These are phyloP conservation scores for Copidosoma floridanum DNA, from an alignment of 1,140 invertebrate genomes.

Conservation along the genomic window DNA sequence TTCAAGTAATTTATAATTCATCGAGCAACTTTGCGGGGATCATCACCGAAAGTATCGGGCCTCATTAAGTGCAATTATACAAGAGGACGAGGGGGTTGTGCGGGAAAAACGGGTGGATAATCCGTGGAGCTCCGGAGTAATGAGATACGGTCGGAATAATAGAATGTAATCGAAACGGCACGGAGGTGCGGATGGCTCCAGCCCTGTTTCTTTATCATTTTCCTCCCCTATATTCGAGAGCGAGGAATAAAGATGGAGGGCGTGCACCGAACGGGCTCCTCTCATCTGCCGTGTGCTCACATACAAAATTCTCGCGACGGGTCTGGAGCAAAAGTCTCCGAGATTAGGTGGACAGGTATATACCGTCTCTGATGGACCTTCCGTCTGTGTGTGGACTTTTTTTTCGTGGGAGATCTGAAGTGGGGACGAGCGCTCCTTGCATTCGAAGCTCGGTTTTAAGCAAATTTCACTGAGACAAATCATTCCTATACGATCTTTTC, in stretches of 20 bases:
- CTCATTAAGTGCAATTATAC: too few species aligned
- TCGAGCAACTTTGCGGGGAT: too few species aligned
- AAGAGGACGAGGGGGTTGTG: too few species aligned
- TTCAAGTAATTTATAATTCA: too few species aligned
- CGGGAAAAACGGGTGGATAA: not conserved
- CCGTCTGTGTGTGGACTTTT: not conserved
- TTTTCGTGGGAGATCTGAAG: constrained; percentile 11
- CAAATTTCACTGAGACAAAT: constrained; percentile 5
- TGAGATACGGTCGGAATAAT: constrained; percentile 38
- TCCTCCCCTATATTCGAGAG: too few species aligned
- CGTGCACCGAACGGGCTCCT: not conserved
- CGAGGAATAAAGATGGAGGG: constrained; percentile 36
- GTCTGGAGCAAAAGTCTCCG: constrained; percentile 15
- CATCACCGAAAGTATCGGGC: too few species aligned
- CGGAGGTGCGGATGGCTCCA: constrained; percentile 27
- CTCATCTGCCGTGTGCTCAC: constrained; percentile 32
- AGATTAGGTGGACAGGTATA: too few species aligned
- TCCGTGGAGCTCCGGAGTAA: not conserved
- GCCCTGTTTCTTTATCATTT: not conserved
- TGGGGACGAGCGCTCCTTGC: not conserved
- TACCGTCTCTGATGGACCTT: not conserved
- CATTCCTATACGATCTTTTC: too few species aligned
- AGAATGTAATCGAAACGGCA: constrained; percentile 53
- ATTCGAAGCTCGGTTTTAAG: constrained; percentile 15
- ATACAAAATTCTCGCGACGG: constrained; percentile 35